These are phyloP conservation scores for Diuraphis noxia DNA, from an alignment of 1,140 invertebrate species.

Conservation along the genomic window DNA sequence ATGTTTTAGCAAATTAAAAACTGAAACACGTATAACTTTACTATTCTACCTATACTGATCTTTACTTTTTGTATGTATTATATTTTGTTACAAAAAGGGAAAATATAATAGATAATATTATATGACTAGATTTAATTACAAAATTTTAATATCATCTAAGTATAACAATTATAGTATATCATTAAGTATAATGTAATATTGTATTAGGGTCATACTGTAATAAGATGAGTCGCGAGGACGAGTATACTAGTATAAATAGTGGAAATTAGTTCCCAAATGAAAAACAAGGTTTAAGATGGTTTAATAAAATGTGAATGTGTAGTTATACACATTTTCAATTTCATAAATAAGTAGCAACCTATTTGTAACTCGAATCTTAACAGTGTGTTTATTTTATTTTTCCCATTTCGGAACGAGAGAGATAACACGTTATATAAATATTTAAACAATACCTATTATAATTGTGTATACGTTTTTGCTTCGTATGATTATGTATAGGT, in stretches of 20 bases:
- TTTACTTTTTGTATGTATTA: not conserved
- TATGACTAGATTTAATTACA: not conserved
- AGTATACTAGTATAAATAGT: not conserved
- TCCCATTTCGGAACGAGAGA: not conserved
- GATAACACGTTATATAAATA: constrained; percentile 6
- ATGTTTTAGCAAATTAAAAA: not conserved
- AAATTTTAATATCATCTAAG: no score
- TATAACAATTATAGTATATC: no score
- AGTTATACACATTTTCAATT: not conserved
- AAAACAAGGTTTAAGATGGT: not conserved
- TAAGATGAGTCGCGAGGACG: not conserved
- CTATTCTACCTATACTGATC: no score
- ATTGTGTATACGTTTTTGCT: not conserved
- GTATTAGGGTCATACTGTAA: not conserved
- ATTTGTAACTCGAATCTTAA: not conserved
- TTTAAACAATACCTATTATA: not conserved
- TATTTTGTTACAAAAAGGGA: not conserved
- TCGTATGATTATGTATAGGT: not conserved
- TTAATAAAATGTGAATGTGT: not conserved
- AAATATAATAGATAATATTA: not conserved
- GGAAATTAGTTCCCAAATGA: not conserved
- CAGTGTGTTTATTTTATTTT: constrained; percentile 6
- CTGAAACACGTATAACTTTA: not conserved
- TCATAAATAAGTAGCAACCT: not conserved
- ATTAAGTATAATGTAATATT: not conserved